These are phyloP conservation scores for Amyelois transitella DNA, from an alignment of 1,140 invertebrate species.

Conservation along the genomic window DNA sequence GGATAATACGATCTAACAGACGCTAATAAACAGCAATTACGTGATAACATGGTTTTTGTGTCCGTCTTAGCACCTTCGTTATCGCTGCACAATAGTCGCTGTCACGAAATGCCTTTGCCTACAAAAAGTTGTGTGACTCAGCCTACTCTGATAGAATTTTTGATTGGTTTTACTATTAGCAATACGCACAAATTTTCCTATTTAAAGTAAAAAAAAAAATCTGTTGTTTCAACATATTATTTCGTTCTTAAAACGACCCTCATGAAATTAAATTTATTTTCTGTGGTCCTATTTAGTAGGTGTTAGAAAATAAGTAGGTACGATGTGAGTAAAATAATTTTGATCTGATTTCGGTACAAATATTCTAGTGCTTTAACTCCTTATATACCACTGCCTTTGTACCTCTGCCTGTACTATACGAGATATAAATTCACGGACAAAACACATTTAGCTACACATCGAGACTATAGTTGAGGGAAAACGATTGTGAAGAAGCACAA, in stretches of 20 bases:
- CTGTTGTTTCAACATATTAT: too few species aligned
- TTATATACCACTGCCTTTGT: too few species aligned
- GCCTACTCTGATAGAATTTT: neutral
- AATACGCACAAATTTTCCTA: neutral
- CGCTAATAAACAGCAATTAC: constrained; percentile 5
- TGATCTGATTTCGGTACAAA: too few species aligned
- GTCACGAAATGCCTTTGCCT: constrained; percentile 5
- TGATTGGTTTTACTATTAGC: neutral
- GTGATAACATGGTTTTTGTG: constrained; percentile 12
- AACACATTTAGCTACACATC: too few species aligned
- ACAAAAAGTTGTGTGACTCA: neutral
- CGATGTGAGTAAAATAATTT: too few species aligned
- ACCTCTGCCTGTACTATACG: too few species aligned
- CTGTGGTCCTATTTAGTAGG: too few species aligned
- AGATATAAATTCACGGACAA: too few species aligned
- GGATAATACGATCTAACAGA: constrained; percentile 6
- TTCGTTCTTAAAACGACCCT: too few species aligned
- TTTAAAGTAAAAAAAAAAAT: neutral
- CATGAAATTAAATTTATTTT: too few species aligned
- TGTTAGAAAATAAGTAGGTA: too few species aligned
- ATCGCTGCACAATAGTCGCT: constrained; percentile 11
- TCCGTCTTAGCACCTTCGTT: constrained; percentile 10
- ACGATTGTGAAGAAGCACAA: neutral
- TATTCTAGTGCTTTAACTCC: too few species aligned
- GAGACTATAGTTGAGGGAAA: neutral